Evolutionary conservation across 2,113 vertebrate genomes (phyloP).

Genomic region (Lutjanus erythropterus): DNA sequence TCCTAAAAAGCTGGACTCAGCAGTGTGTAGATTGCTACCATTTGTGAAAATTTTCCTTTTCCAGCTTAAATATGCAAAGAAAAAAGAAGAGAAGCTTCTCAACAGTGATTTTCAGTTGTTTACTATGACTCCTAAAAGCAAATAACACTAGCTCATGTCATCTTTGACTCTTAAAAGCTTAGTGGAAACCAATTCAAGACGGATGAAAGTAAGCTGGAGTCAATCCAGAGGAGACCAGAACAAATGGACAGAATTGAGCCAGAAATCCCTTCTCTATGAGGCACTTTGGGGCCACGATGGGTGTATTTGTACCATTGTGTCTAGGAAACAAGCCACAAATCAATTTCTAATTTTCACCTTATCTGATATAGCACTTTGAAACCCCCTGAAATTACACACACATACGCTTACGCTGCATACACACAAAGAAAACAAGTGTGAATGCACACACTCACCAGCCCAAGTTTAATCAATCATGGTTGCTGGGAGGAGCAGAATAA

Average conservation of each 20-base stretch:
- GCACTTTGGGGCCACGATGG: constrained; percentile 53
- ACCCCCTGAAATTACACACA: constrained; percentile 18
- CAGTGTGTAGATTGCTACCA: neutral
- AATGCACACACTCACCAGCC: neutral
- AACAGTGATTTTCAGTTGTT: constrained; percentile 11
- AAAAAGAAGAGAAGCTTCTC: neutral
- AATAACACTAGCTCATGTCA: constrained; percentile 17
- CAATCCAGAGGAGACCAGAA: constrained; percentile 17
- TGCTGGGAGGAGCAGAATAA: constrained; percentile 12
- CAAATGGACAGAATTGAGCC: constrained; percentile 16
- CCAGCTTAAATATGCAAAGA: constrained; percentile 36
- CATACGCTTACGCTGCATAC: neutral
- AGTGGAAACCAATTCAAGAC: neutral
- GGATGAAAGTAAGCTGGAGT: constrained; percentile 9
- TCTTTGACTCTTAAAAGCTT: constrained; percentile 10
- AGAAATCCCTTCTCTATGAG: constrained; percentile 29
- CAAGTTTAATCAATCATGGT: constrained; percentile 12
- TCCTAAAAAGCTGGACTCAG: neutral
- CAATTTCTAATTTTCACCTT: constrained; percentile 38
- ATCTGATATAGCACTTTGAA: constrained; percentile 64
- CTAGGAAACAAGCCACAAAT: constrained; percentile 63
- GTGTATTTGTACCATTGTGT: constrained; percentile 33
- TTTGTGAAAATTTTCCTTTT: constrained; percentile 22
- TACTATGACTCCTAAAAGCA: constrained; percentile 15
- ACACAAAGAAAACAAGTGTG: neutral